A percentile compares a stretch with the other conserved stretches of the same genome.
These are phyloP conservation scores for Hecatera dysodea DNA, from an alignment of 2,888 invertebrate genomes.

Conservation along the genomic window DNA sequence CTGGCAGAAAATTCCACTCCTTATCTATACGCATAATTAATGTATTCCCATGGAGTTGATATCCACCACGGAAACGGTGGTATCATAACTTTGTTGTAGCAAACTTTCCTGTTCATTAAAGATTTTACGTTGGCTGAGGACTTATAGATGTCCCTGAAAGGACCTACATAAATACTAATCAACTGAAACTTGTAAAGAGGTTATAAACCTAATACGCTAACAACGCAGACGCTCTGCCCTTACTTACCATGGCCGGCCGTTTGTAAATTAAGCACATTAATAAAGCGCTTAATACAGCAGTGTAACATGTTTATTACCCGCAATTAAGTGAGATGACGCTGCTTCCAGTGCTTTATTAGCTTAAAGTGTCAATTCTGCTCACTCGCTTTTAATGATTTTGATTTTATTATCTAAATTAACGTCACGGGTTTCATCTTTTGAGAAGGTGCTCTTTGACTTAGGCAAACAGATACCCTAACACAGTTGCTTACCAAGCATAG, in stretches of 20 bases:
- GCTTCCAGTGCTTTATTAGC: constrained; percentile 60
- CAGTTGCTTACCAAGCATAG: background rate
- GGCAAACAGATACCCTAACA: background rate
- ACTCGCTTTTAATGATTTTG: constrained; percentile 60
- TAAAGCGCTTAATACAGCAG: constrained; percentile 61
- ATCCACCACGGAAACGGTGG: too few relatives aligned
- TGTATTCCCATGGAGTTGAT: too few relatives aligned
- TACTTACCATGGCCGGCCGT: constrained; percentile 28
- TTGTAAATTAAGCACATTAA: constrained; percentile 61
- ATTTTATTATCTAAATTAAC: constrained; percentile 58
- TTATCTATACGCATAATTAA: too few relatives aligned
- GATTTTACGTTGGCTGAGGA: background rate
- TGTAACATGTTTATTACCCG: constrained; percentile 64
- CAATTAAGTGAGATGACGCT: constrained; percentile 59
- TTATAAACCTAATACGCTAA: background rate
- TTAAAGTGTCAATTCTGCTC: constrained; percentile 62
- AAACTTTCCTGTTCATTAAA: background rate
- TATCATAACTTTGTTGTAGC: too few relatives aligned
- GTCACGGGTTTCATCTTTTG: constrained; percentile 17
- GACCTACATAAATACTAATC: constrained; percentile 13
- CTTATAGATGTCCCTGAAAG: constrained; percentile 4
- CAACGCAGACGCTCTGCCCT: background rate
- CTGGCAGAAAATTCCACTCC: too few relatives aligned
- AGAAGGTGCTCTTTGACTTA: background rate
- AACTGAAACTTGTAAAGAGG: background rate